These are phyloP conservation scores for Isaurus tuberculatus DNA, from an alignment of 92 coral and sea anemone species.

Conservation along the genomic window DNA sequence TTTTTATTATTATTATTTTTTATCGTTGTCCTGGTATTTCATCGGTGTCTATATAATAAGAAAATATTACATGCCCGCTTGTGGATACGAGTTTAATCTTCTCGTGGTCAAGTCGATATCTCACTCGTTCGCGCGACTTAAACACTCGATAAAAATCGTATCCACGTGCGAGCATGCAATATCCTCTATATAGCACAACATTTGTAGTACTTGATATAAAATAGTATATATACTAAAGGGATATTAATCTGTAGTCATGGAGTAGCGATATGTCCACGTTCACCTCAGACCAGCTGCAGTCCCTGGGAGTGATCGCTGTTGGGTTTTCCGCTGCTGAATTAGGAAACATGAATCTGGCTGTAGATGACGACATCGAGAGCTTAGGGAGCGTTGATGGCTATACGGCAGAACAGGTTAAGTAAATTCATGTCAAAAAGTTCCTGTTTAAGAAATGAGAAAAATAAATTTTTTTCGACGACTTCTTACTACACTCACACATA, in stretches of 20 bases:
- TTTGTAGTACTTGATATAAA: too few species aligned
- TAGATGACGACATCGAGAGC: constrained; percentile 81
- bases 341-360: constrained; percentile 55
- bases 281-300: constrained; percentile 77
- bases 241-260: constrained; percentile 59
- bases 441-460: not conserved
- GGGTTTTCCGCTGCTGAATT: constrained; percentile 72
- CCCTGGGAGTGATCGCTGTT: constrained; percentile 67
- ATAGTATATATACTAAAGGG: not conserved
- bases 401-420: constrained; percentile 58
- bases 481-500: not conserved
- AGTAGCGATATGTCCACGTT: constrained; percentile 47
- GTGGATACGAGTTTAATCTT: too few species aligned
- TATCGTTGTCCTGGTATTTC: too few species aligned
- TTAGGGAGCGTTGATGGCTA: constrained; percentile 71
- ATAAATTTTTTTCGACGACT: too few species aligned
- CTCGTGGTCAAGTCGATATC: too few species aligned
- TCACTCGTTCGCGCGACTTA: too few species aligned
- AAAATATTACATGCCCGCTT: too few species aligned
- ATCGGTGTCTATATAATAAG: too few species aligned
- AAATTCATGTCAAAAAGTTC: not conserved
- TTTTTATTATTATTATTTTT: too few species aligned
- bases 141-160: too few species aligned
- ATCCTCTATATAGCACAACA: too few species aligned
- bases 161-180: too few species aligned